phyloP scores from a whole-genome alignment of 2,888 invertebrate species.

The Macrosiphum euphorbiae region DNA sequence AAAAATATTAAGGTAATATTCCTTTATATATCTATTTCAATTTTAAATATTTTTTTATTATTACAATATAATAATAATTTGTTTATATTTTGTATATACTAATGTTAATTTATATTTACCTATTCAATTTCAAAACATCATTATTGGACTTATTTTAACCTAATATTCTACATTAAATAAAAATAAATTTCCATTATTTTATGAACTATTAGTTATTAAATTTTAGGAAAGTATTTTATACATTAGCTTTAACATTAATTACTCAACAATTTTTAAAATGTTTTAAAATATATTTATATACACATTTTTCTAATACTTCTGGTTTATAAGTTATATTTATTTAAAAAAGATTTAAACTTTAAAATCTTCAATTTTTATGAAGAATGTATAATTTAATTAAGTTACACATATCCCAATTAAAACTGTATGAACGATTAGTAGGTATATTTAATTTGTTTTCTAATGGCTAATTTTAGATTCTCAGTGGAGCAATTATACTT shows the following conservation, averaged over 20 bases:
- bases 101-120: conserved; percentile 33
- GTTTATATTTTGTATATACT: conserved; percentile 13
- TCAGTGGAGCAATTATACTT: not conserved
- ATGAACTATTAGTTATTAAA: conserved; percentile 12
- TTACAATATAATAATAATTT: conserved; percentile 22
- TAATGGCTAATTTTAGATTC: not conserved
- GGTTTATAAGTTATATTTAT: conserved; percentile 7
- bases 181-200: not conserved
- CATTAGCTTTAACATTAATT: conserved; percentile 25
- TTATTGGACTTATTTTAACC: conserved; percentile 37
- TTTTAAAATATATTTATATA: not conserved
- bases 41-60: conserved; percentile 13
- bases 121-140: conserved; percentile 37
- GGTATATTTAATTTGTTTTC: not conserved
- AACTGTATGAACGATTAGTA: conserved; percentile 26
- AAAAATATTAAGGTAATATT: conserved; percentile 31
- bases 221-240: conserved; percentile 31
- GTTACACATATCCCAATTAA: conserved; percentile 22
- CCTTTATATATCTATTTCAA: conserved; percentile 29
- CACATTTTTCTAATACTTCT: conserved; percentile 24
- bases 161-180: conserved; percentile 5
- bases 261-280: conserved; percentile 20
- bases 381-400: conserved; percentile 22
- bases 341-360: not conserved
- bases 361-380: conserved; percentile 27